phyloP scores from a whole-genome alignment of 30 jellyfish, hydroid and myxozoan species.

The Catostylus mosaicus region DNA sequence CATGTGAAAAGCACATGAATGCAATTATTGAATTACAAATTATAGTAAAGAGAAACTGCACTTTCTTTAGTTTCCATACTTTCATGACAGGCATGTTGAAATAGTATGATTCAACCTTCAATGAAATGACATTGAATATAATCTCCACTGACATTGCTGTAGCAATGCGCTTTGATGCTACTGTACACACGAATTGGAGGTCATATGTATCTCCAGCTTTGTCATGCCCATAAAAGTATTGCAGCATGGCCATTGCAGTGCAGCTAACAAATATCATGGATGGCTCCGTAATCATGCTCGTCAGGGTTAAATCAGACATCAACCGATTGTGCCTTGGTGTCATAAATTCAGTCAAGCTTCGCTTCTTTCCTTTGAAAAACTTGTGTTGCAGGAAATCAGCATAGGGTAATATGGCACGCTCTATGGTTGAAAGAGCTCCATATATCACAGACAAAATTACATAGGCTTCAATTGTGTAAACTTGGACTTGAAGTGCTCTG shows the following conservation, averaged over 20 bases:
- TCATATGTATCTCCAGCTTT: conserved; percentile 16
- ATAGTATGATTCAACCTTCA: conserved; percentile 57
- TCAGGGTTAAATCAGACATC: conserved; percentile 57
- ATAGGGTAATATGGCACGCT: conserved; percentile 61
- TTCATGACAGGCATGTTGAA: conserved; percentile 74
- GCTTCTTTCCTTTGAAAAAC: conserved; percentile 30
- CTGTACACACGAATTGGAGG: conserved; percentile 5
- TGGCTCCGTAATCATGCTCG: conserved; percentile 66
- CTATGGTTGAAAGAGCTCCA: conserved; percentile 48
- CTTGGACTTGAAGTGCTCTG: conserved; percentile 60
- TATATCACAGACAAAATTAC: conserved; percentile 35
- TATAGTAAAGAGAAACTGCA: conserved; percentile 35
- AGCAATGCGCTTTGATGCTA: conserved; percentile 27
- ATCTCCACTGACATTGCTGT: conserved; percentile 55
- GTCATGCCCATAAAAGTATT: conserved; percentile 38
- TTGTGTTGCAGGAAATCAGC: conserved; percentile 54
- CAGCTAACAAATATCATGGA: conserved; percentile 37
- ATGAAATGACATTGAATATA: conserved; percentile 38
- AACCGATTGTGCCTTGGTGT: conserved; percentile 66
- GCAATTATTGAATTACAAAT: conserved; percentile 37
- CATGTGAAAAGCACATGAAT: conserved; percentile 59
- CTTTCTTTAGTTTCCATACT: conserved; percentile 39
- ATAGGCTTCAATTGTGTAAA: conserved; percentile 6
- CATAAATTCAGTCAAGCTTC: conserved; percentile 52
- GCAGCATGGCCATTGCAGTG: conserved; percentile 48